Base-by-base conservation (phyloP, 2,797 vertebrate genomes). In the Aldrovandia affinis region DNA sequence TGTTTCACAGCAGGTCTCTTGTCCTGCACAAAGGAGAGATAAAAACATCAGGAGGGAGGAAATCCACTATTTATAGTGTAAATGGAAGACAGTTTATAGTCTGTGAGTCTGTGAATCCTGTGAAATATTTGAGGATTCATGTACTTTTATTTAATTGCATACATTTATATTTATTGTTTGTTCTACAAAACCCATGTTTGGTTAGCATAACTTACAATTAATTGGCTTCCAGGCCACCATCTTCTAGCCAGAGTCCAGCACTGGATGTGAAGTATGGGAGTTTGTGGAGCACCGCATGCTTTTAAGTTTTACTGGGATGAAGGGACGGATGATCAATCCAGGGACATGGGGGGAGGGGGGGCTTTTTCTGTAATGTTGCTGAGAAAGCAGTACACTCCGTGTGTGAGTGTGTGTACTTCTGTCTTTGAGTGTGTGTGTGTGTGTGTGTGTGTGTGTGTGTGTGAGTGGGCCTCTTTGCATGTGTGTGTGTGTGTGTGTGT, bases 181-280 rank as follows among this genome's bases (percentile, higher is more conserved):
- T 91, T 92, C 87, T 84, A 42, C 82, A 88, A 83, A 89, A 55
- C 75, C 91, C 86, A 77, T 90, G 89, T 93, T 87, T 93, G 83
- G 82, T 91, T 89, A 83, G 86, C 0, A 85, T 92, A 79, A 85
- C 92, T 86, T 88, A 85, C 91, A 87, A 81, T 0, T 42, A n/a
- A 87, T 86, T 20, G 70, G 15, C 81, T 59, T 20, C 54, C 33
- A 86, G 85, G 86, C 84, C 84, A 81, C 52, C 33, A 1, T n/a
- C 82, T 86, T 92, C 87, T 86, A 44, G 59, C 50, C 59, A 70
- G 77, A 68, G 63, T 83, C 80, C 54, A 79, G 77, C 65, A 10
- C 9, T 81, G 57, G 18, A 39, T 15, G 33, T n/a, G 57, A 63
- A 28, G 20, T 47, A 61, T 22, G 33, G 65, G 18, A 75, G 39